Conservation (phyloP, 2,113 vertebrate species). For the Oreochromis tanganicae region DNA sequence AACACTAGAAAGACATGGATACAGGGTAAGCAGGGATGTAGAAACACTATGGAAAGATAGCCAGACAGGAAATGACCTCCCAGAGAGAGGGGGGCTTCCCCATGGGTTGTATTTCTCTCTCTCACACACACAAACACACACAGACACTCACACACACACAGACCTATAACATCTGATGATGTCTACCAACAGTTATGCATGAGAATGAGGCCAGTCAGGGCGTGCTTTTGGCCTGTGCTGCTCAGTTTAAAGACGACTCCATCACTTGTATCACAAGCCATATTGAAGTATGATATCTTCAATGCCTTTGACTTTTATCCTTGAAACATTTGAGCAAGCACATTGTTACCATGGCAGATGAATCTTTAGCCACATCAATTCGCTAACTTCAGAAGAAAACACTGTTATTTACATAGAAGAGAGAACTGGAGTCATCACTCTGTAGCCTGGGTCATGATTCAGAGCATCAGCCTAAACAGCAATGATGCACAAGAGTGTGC, state of each 20-base stretch:
- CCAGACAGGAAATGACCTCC: slow-evolving; percentile 62
- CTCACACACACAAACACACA: slow-evolving; percentile 15
- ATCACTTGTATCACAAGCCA: slow-evolving; percentile 1
- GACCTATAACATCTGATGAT: slow-evolving; percentile 27
- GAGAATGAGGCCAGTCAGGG: not conserved
- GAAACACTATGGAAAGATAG: slow-evolving; percentile 1
- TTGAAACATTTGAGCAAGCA: not conserved
- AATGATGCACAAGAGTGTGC: not conserved
- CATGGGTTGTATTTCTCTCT: slow-evolving; percentile 33
- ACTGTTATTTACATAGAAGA: not conserved
- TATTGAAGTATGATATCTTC: not conserved
- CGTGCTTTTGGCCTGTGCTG: not conserved
- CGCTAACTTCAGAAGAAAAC: not conserved
- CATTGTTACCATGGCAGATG: not conserved
- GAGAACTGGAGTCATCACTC: not conserved
- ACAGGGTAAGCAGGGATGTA: not conserved
- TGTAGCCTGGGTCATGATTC: not conserved
- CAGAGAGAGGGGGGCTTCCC: slow-evolving; percentile 45
- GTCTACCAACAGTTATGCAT: slow-evolving; percentile 37
- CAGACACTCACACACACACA: not conserved
- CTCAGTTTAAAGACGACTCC: slow-evolving; percentile 17
- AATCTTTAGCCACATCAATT: not conserved
- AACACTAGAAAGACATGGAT: not conserved
- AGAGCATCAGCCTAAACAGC: not conserved
- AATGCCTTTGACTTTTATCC: not conserved